Evolutionary conservation across 2,113 vertebrate genomes (phyloP), one percentile per base, ranked within the genome.

Genomic region (Alexandromys fortis): DNA sequence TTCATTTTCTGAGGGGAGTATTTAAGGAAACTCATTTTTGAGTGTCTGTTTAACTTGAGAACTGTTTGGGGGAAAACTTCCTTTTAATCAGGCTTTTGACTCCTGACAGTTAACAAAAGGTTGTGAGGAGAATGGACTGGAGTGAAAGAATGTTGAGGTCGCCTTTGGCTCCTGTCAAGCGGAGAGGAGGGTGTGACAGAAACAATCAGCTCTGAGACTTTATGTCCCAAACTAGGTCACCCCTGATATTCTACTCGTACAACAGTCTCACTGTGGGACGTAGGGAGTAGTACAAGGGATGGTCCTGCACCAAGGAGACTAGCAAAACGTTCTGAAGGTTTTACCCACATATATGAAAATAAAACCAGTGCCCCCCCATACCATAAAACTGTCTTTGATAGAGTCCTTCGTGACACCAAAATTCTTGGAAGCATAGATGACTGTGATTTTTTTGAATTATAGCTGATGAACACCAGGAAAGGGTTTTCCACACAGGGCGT

Each of bases 11-110:
- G 47, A 93, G 67, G 52, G 58, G 35, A 61, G 55, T 81, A 42
- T 58, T 92, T 94, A 94, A 94, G 33, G n/a, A 93, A 96, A 97
- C 55, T 92, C 55, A 94, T 52, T 30, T 73, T 86, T 95, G 52
- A 52, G 38, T 61, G 9, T 94, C 21, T 95, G 9, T 73, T 95
- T 93, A 91, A 92, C 73, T 94, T 94, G 81, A 96, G 24, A 94
- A 38, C 33, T 90, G 10, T 47, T 93, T 68, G 24, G 24, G 24
- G 30, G 72, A 75, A 52, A 61, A 75, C 30, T 73, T 94, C n/a
- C 77, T 90, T 96, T 90, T 73, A 92, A 72, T 88, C 55, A 86
- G 76, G 26, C 17, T 78, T 68, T 94, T 91, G 47, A 88, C 76
- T 76, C 70, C 26, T 86, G 17, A 86, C n/a, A 92, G 3, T 55